Conservation (phyloP, 2,113 vertebrate species). For the Boleophthalmus pectinirostris region DNA sequence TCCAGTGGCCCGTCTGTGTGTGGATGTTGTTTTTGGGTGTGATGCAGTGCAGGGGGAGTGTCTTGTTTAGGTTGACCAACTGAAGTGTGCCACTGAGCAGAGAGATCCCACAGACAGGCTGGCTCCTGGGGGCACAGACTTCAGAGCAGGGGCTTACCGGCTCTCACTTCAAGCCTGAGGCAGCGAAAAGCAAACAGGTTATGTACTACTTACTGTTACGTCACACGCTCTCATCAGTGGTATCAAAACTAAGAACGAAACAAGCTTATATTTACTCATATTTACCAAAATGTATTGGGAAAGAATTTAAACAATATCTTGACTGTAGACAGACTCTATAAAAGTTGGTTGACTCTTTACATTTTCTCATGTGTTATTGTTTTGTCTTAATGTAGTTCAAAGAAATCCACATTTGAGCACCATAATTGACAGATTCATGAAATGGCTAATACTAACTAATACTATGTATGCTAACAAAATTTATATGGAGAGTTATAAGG, state of each 20-base stretch:
- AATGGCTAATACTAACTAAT: not conserved
- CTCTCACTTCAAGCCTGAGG: constrained; percentile 65
- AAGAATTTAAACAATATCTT: not conserved
- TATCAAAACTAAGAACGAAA: not conserved
- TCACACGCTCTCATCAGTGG: not conserved
- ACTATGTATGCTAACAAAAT: not conserved
- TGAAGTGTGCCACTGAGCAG: constrained; percentile 75
- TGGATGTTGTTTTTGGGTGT: constrained; percentile 66
- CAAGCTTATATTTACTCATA: not conserved
- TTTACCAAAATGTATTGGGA: not conserved
- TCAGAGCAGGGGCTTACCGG: constrained; percentile 43
- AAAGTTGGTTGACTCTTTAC: no score
- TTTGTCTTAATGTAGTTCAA: no score
- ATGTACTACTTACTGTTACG: not conserved
- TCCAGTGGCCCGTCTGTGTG: constrained; percentile 40
- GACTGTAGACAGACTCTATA: no score
- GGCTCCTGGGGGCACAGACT: constrained; percentile 80
- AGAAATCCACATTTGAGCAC: no score
- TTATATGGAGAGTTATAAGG: not conserved
- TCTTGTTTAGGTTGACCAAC: constrained; percentile 71
- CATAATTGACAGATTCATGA: no score
- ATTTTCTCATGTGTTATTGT: no score
- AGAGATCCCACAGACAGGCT: constrained; percentile 88
- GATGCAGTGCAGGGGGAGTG: constrained; percentile 64
- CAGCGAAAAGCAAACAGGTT: not conserved